These are phyloP conservation scores for Lordiphosa collinella DNA, from an alignment of 1,140 invertebrate species.

Conservation along the genomic window DNA sequence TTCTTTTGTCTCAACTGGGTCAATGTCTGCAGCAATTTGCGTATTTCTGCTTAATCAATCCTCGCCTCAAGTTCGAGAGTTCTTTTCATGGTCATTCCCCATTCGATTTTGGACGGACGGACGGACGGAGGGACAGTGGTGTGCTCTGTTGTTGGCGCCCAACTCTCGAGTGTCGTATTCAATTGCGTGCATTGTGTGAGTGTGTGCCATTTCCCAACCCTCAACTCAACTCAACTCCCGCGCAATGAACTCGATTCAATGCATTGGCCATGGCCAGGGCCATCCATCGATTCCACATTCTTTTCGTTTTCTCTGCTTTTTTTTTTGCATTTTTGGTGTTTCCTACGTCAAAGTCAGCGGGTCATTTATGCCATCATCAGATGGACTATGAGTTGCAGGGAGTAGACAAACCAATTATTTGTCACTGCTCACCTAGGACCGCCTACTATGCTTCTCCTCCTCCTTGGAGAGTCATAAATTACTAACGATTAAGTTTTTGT, in stretches of 20 bases:
- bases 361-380: slow-evolving; percentile 16
- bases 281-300: slow-evolving; percentile 8
- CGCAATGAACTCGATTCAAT: slow-evolving; percentile 12
- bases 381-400: too few species aligned
- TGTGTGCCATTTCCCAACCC: background rate
- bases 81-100: slow-evolving; percentile 9
- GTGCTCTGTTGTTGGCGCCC: slow-evolving; percentile 6
- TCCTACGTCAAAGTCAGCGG: slow-evolving; percentile 14
- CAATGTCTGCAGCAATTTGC: background rate
- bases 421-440: slow-evolving; percentile 2
- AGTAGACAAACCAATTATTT: slow-evolving; percentile 25
- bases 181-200: slow-evolving; percentile 14
- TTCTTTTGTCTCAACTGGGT: background rate
- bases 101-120: slow-evolving; percentile 4
- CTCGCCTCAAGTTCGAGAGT: slow-evolving; percentile 1
- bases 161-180: slow-evolving; percentile 8
- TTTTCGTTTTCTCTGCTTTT: background rate
- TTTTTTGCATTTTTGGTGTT: slow-evolving; percentile 14
- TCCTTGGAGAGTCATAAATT: slow-evolving; percentile 10
- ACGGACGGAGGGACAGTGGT: background rate
- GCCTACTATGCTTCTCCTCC: background rate
- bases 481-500: slow-evolving; percentile 25
- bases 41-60: background rate
- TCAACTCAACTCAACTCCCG: too few species aligned
- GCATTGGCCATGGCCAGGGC: slow-evolving; percentile 9